phyloP scores from a whole-genome alignment of 2,797 vertebrate genomes.

The Aldrovandia affinis region DNA sequence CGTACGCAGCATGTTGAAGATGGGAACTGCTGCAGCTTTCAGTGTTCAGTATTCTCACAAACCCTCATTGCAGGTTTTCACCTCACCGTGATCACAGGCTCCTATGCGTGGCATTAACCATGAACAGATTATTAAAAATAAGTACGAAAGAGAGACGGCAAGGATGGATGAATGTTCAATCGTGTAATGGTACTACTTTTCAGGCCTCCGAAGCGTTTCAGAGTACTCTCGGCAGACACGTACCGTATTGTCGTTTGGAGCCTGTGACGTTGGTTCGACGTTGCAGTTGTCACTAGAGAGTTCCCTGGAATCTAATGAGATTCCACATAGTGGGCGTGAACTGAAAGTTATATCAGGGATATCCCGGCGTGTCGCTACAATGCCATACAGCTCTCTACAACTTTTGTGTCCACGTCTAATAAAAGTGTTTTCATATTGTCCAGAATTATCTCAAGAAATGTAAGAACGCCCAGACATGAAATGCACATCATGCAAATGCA shows the following conservation, averaged over 20 bases:
- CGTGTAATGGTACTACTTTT: not conserved
- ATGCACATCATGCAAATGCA: not conserved
- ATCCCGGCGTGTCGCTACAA: not conserved
- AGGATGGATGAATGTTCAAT: not conserved
- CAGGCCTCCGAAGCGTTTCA: not conserved
- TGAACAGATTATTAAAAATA: not conserved
- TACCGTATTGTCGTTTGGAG: not conserved
- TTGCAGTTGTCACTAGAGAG: not conserved
- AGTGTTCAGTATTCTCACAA: not conserved
- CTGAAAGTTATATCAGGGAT: not conserved
- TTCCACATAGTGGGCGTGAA: not conserved
- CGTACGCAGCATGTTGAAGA: slow-evolving; percentile 8
- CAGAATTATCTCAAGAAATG: not conserved
- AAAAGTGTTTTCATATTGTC: not conserved
- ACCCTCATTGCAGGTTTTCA: not conserved
- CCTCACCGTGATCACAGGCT: not conserved
- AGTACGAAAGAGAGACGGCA: not conserved
- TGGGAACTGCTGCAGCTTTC: slow-evolving; percentile 63
- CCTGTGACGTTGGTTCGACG: not conserved
- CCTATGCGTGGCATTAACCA: not conserved
- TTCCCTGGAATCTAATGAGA: not conserved
- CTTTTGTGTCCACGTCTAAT: not conserved
- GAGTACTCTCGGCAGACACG: not conserved
- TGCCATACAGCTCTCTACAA: not conserved
- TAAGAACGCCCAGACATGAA: not conserved